These are phyloP conservation scores for Orchesella cincta DNA, from an alignment of 1,140 invertebrate genomes.

Conservation along the genomic window DNA sequence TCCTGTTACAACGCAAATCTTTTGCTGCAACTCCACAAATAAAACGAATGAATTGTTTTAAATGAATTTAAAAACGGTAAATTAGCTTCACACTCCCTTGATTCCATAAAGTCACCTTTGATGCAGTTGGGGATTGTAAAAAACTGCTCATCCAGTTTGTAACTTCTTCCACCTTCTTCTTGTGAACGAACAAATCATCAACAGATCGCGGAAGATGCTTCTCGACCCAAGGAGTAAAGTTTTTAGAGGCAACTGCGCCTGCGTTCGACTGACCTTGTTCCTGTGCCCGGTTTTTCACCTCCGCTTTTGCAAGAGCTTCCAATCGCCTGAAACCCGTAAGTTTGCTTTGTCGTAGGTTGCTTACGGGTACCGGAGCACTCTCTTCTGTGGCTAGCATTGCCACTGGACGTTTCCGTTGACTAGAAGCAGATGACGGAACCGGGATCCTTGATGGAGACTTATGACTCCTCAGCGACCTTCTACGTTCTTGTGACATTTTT, in stretches of 20 bases:
- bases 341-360: not conserved
- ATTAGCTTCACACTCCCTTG: not conserved
- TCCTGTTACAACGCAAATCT: conserved; percentile 41
- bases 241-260: not conserved
- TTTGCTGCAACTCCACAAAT: not conserved
- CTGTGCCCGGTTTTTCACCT: not conserved
- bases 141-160: not conserved
- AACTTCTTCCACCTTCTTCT: conserved; percentile 45
- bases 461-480: not conserved
- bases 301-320: not conserved
- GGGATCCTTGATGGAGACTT: conserved; percentile 10
- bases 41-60: not conserved
- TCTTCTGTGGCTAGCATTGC: not conserved
- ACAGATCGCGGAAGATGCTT: conserved; percentile 34
- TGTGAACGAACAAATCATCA: conserved; percentile 45
- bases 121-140: not conserved
- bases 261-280: not conserved
- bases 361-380: not conserved
- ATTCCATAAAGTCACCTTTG: not conserved
- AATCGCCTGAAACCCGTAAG: not conserved
- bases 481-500: not conserved
- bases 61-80: not conserved
- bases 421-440: not conserved
- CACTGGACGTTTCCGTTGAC: not conserved
- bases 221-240: conserved; percentile 35